Evolutionary conservation across 1,140 invertebrate genomes (phyloP).

Genomic region (Drosophila eugracilis): DNA sequence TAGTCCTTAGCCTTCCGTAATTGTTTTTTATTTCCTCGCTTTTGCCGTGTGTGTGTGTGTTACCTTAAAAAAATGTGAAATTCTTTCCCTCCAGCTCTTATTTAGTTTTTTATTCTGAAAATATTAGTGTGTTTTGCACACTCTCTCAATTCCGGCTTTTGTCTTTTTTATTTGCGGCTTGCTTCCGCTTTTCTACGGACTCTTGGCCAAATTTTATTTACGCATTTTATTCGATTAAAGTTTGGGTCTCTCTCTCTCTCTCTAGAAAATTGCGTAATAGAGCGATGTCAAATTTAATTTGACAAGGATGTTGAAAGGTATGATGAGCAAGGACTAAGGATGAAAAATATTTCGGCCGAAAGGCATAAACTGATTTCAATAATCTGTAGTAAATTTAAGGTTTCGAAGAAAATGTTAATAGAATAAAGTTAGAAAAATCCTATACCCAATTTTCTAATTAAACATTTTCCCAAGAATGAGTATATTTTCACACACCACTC

Average conservation of each 20-base stretch:
- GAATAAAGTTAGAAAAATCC: no score
- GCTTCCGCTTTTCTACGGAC: conserved; percentile 32
- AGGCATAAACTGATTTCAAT: no score
- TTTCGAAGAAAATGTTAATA: no score
- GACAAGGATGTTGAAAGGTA: conserved; percentile 48
- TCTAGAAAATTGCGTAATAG: conserved; percentile 74
- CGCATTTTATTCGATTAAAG: conserved; percentile 74
- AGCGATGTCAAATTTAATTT: conserved; percentile 71
- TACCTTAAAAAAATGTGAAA: conserved; percentile 49
- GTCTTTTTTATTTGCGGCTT: conserved; percentile 18
- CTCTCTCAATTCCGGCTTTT: conserved; percentile 22
- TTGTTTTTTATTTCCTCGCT: conserved; percentile 59
- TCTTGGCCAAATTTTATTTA: conserved; percentile 65
- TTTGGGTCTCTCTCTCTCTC: conserved; percentile 20
- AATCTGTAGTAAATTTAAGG: no score
- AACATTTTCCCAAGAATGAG: neutral
- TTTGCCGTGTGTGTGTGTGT: conserved; percentile 20
- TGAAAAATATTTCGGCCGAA: no score
- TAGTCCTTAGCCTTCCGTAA: conserved; percentile 48
- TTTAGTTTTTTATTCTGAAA: conserved; percentile 39
- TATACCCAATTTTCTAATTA: no score
- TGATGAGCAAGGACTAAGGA: no score
- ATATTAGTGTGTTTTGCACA: conserved; percentile 48
- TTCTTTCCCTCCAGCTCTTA: conserved; percentile 25
- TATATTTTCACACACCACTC: neutral